Evolutionary conservation across 2,888 invertebrate species (phyloP).

Genomic region (Geotrupes spiniger): DNA sequence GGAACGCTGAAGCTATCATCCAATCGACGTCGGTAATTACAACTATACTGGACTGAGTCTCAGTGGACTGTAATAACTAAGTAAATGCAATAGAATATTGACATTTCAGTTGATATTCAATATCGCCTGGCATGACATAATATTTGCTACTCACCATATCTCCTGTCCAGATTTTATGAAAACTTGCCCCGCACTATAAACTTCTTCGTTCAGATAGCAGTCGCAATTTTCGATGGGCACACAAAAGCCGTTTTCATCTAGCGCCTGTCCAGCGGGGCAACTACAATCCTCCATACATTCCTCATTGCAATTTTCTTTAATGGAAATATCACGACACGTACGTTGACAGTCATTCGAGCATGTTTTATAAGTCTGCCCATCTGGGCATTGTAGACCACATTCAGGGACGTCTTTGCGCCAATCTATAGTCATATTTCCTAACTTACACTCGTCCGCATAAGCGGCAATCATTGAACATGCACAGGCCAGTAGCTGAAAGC

Average conservation of each 20-base stretch:
- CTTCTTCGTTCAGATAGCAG: constrained; percentile 69
- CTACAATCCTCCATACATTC: constrained; percentile 88
- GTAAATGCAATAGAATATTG: too few species aligned
- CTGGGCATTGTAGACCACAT: constrained; percentile 76
- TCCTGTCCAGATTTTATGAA: constrained; percentile 72
- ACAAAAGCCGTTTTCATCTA: constrained; percentile 72
- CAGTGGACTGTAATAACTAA: too few species aligned
- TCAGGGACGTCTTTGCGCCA: constrained; percentile 77
- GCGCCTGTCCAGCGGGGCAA: constrained; percentile 74
- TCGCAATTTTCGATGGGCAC: constrained; percentile 74
- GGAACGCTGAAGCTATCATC: too few species aligned
- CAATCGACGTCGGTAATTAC: too few species aligned
- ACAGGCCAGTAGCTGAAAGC: too few species aligned
- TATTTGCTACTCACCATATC: constrained; percentile 76
- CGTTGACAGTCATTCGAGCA: constrained; percentile 83
- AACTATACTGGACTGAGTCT: too few species aligned
- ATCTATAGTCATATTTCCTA: constrained; percentile 66
- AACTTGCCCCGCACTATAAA: constrained; percentile 72
- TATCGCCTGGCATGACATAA: too few species aligned
- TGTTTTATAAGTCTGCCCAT: constrained; percentile 75
- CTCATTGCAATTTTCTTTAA: constrained; percentile 55
- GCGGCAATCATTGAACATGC: constrained; percentile 80
- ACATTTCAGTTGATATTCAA: too few species aligned
- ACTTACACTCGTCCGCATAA: constrained; percentile 79
- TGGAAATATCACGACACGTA: constrained; percentile 65